Conservation (phyloP, 2,113 vertebrate genomes). For the Haemorhous mexicanus region DNA sequence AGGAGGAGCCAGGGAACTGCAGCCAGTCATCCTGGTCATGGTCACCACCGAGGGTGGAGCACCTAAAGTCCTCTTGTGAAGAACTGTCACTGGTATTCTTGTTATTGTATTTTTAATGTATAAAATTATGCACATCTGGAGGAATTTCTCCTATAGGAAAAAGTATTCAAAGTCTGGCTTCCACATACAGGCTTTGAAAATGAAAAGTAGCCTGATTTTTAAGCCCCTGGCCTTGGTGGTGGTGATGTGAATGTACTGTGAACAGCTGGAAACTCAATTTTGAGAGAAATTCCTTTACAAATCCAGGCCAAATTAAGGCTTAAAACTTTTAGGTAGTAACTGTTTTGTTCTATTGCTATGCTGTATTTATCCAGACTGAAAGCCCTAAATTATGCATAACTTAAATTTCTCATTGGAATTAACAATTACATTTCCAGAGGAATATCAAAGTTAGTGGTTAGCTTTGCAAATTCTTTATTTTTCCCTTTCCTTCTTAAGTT, state of each 20-base stretch:
- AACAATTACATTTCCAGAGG: neutral
- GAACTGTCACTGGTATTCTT: neutral
- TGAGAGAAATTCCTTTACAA: neutral
- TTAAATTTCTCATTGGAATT: neutral
- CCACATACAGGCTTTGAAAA: neutral
- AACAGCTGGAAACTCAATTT: neutral
- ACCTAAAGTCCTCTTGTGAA: rapidly evolving
- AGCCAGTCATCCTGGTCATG: neutral
- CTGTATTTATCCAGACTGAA: neutral
- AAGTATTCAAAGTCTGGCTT: neutral
- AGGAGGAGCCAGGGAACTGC: neutral
- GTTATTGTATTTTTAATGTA: neutral
- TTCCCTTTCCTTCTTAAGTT: neutral
- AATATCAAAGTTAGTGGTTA: neutral
- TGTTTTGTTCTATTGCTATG: neutral
- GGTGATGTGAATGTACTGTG: neutral
- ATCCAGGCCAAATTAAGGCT: neutral
- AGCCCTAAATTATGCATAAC: neutral
- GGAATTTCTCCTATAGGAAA: neutral
- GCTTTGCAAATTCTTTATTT: neutral
- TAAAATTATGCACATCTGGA: neutral
- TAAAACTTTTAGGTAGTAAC: neutral
- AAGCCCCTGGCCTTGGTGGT: neutral
- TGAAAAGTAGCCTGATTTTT: neutral
- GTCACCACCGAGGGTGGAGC: no score